Conservation (phyloP, 2,888 invertebrate genomes). For the Cinara cedri region DNA sequence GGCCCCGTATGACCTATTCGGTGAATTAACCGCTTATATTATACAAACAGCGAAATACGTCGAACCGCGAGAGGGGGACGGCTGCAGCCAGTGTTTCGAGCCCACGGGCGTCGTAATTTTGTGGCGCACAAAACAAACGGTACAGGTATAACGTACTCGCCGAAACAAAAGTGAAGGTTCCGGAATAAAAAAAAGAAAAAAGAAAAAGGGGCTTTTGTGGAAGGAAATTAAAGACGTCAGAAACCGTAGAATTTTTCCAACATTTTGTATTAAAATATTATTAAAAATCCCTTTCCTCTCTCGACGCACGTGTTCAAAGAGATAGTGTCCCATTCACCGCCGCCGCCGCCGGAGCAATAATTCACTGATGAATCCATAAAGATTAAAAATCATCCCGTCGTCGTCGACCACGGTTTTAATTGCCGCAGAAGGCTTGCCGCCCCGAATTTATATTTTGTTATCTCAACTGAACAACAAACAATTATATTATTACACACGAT, state of each 20-base stretch:
- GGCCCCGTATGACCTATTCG: slow-evolving; percentile 54
- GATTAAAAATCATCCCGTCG: slow-evolving; percentile 46
- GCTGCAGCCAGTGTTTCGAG: neutral
- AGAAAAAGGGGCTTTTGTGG: neutral
- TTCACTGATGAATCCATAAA: slow-evolving; percentile 37
- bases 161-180: neutral
- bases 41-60: slow-evolving; percentile 8
- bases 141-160: neutral
- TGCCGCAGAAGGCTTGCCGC: slow-evolving; percentile 3
- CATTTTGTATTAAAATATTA: neutral
- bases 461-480: slow-evolving; percentile 16
- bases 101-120: slow-evolving; percentile 35
- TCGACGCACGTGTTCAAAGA: slow-evolving; percentile 33
- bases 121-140: slow-evolving; percentile 29
- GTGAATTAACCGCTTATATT: slow-evolving; percentile 33
- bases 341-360: slow-evolving; percentile 25
- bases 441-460: neutral
- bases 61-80: neutral
- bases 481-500: slow-evolving; percentile 2
- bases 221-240: slow-evolving; percentile 35
- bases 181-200: neutral
- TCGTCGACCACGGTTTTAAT: slow-evolving; percentile 47
- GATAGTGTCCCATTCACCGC: slow-evolving; percentile 1
- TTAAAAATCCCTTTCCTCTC: slow-evolving; percentile 22
- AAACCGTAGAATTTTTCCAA: slow-evolving; percentile 19